Base-by-base conservation (phyloP, 2,888 invertebrate genomes). In the Agrochola lychnidis region DNA sequence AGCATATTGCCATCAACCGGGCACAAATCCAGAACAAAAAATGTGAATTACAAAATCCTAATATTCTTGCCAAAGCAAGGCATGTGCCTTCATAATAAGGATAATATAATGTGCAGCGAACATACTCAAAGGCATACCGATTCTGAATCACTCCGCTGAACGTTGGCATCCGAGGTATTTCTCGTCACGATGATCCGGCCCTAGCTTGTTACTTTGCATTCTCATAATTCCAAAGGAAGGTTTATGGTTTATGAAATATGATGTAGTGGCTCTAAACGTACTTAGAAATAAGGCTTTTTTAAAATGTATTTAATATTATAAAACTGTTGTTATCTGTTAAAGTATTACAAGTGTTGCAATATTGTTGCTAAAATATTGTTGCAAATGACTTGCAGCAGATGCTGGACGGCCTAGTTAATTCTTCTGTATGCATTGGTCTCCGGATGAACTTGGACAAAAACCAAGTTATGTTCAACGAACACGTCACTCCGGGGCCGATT, bases 41-140 rank as follows among this genome's bases (percentile, higher is more conserved):
- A 71, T 1, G 19, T 36, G 22, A 25, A 40, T 19, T 1, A 9
- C 3, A 57, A 61, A 51, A 59, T 45, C 51, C 19, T 19, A 3
- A 61, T 4, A 12, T 40, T 59, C 22, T 9, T 42, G 12, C 22
- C 25, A 69, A 48, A 59, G 51, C 25, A 48, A 62, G 22, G 1
- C n/a, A 9, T 16, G 9, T 42, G 5, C 22, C 22, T 25, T 19
- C 51, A n/a, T 59, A 45, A 45, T 53, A 78, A 57, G 42, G 14
- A 53, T 70, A 56, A 77, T 56, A 73, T 68, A 67, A 73, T 67
- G 57, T 82, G 78, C 78, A 78, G 71, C 72, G 75, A 83, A 80
- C 84, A 84, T 73, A 80, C 77, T 86, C 89, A 88, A 89, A 90
- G 90, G 90, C 91, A 92, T 92, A 89, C 91, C 92, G 79, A 92